Conservation (phyloP, 2,113 vertebrate species). For the Suricata suricatta region DNA sequence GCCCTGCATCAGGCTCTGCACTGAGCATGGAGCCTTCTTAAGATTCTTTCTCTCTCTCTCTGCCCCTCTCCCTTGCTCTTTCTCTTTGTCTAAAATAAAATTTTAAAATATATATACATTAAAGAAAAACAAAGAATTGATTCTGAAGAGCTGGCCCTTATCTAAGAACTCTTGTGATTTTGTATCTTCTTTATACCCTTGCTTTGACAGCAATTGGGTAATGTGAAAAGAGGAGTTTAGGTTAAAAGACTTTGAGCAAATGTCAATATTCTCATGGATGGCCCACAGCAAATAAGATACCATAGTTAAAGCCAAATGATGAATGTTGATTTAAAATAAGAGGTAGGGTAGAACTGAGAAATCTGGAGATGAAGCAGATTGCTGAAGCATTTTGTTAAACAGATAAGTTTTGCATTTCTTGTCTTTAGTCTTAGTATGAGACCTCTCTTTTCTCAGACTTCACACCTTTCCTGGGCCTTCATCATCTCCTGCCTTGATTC, state of each 20-base stretch:
- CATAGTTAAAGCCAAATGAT: not conserved
- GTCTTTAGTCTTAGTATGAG: not conserved
- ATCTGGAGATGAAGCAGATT: not conserved
- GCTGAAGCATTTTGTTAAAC: not conserved
- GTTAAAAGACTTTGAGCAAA: not conserved
- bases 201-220: not conserved
- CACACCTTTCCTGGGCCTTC: not conserved
- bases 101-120: no score
- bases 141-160: not conserved
- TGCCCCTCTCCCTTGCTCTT: no score
- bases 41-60: no score
- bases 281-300: not conserved
- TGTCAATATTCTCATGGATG: not conserved
- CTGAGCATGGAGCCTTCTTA: no score
- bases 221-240: not conserved
- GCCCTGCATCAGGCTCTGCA: no score
- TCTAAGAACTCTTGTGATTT: not conserved
- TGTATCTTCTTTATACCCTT: not conserved
- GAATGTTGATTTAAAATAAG: not conserved
- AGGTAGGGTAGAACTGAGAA: not conserved
- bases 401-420: not conserved
- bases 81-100: no score
- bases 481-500: not conserved
- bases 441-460: conserved; percentile 4
- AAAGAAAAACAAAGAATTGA: not conserved